Conservation (phyloP, 2,888 invertebrate species). For the Chloroclysta siterata region DNA sequence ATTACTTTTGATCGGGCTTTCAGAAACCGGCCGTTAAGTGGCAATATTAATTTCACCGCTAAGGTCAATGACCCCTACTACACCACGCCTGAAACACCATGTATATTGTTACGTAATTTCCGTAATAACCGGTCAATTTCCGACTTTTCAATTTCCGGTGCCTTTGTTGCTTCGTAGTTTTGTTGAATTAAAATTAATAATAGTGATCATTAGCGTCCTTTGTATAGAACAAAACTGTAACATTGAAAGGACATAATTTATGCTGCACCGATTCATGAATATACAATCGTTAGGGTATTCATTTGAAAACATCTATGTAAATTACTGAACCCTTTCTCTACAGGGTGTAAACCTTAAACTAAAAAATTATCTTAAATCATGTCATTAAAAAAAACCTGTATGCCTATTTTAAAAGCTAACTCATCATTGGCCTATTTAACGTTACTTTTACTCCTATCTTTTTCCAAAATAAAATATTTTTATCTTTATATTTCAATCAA, state of each 20-base stretch:
- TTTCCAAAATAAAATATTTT: no score
- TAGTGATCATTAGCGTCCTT: slow-evolving; percentile 51
- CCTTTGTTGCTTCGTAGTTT: slow-evolving; percentile 36
- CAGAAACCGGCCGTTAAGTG: no score
- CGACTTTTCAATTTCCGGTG: slow-evolving; percentile 21
- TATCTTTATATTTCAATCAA: no score
- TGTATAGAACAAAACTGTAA: slow-evolving; percentile 49
- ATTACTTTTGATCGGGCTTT: no score
- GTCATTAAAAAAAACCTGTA: no score
- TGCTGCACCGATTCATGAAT: slow-evolving; percentile 50
- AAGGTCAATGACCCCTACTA: no score
- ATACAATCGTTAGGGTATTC: slow-evolving; percentile 35
- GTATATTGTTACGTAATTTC: not conserved
- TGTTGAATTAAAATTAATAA: slow-evolving; percentile 51
- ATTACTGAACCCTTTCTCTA: slow-evolving; percentile 11
- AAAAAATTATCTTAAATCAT: no score
- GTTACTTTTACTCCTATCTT: no score
- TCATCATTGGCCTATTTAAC: no score
- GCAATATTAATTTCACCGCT: no score
- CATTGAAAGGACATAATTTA: slow-evolving; percentile 54
- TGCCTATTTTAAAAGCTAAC: no score
- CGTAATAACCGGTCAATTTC: slow-evolving; percentile 4
- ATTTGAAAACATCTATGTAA: slow-evolving; percentile 29
- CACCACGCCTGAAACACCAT: not conserved
- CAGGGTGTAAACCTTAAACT: not conserved